Conservation (phyloP, 2,888 invertebrate genomes). For the Aspidiotus rigidus region DNA sequence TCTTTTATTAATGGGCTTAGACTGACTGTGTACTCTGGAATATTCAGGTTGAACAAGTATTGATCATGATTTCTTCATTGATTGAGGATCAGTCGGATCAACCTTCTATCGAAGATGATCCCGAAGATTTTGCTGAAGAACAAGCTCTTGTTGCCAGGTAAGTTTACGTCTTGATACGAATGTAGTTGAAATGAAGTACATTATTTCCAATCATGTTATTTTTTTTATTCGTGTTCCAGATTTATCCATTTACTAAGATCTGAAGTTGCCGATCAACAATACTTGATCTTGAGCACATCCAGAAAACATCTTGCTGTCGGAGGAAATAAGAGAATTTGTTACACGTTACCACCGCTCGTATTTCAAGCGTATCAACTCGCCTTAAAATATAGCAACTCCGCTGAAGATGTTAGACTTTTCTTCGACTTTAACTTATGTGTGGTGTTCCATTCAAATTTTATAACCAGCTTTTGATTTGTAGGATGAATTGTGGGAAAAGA, state of each 20-base stretch:
- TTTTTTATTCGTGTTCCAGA: slow-evolving; percentile 43
- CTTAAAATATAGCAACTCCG: slow-evolving; percentile 65
- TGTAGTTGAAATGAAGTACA: background rate
- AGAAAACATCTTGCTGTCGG: slow-evolving; percentile 85
- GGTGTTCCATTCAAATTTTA: background rate
- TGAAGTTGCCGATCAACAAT: slow-evolving; percentile 73
- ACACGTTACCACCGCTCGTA: slow-evolving; percentile 85
- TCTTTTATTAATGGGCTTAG: background rate
- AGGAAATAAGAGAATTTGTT: slow-evolving; percentile 76
- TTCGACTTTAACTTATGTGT: background rate
- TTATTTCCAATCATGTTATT: background rate
- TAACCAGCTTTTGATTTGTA: slow-evolving; percentile 42
- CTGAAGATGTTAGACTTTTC: slow-evolving; percentile 54
- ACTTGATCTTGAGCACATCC: slow-evolving; percentile 78
- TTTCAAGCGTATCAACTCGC: slow-evolving; percentile 89
- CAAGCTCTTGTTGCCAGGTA: slow-evolving; percentile 73
- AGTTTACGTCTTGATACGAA: slow-evolving; percentile 30
- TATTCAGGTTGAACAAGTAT: slow-evolving; percentile 59
- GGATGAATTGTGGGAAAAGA: slow-evolving; percentile 97
- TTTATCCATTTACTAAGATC: slow-evolving; percentile 75
- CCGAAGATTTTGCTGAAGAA: slow-evolving; percentile 93
- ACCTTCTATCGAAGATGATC: slow-evolving; percentile 58
- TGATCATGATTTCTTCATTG: slow-evolving; percentile 72
- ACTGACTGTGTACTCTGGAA: too few species aligned
- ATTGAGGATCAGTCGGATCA: slow-evolving; percentile 77